Base-by-base conservation (phyloP, 1,140 invertebrate genomes). In the Tribolium madens region DNA sequence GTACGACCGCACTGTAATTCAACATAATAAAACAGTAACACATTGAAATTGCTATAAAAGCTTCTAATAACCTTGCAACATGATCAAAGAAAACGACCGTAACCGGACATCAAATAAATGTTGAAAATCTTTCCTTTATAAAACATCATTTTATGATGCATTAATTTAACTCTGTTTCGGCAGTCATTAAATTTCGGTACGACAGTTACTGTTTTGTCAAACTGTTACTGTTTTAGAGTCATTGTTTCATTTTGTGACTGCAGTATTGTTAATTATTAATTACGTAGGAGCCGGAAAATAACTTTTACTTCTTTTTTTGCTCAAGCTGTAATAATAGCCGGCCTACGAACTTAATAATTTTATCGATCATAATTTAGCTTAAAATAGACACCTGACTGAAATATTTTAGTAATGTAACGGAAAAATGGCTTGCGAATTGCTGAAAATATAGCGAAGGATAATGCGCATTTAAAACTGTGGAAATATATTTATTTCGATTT, bases 141-240 rank as follows among this genome's bases (percentile, higher is more conserved):
- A 64, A 64, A 33, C 57, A 33, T 33, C 57, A 26, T 64, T 64
- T 64, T 64, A 64, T 26, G 57, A 64, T 33, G 33, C 57, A 64
- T 64, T 64, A 64, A 64, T 64, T 64, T 64, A 21, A 33, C 26
- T 33, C 36, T n/a, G 4, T 64, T n/a, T 64, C 26, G 57, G 26
- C n/a, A 64, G 57, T 64, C 57, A 13, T 64, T 64, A 64, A 64
- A 33, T 33, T 33, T 14, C 21, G n/a, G 57, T 15, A 33, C 14
- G 1, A 12, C 57, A 15, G 1, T 57, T 7, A 26, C 57, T 3
- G 31, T 21, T 60, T 14, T 33, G 57, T 64, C 57, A 64, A 64
- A 64, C 57, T 64, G 57, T 64, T 64, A 26, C 57, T 33, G n/a
- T 64, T 12, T 4, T n/a, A 12, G 12, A 18, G 57, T 12, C 36